A percentile compares a stretch with the other conserved stretches of the same genome.
Conservation (phyloP, 2,797 vertebrate genomes). For the Thripadectes ignobilis region DNA sequence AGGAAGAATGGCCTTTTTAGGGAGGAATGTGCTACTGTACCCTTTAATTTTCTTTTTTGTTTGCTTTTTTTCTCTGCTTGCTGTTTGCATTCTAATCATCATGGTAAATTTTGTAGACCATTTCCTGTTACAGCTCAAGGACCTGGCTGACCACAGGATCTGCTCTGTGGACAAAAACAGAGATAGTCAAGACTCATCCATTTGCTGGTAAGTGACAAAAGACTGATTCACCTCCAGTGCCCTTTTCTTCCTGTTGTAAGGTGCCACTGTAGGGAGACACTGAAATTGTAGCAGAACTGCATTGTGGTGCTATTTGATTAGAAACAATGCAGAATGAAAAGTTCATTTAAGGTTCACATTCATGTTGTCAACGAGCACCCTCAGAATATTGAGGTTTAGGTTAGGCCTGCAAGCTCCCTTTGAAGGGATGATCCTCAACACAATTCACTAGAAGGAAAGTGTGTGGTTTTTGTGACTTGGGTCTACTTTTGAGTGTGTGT, state of each 20-base stretch:
- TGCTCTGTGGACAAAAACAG: not conserved
- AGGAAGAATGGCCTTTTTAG: not conserved
- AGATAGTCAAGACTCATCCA: not conserved
- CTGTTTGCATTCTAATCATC: not conserved
- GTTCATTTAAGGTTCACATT: not conserved
- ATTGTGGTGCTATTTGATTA: not conserved
- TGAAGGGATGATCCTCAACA: not conserved
- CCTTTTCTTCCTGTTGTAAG: not conserved
- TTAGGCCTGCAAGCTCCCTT: not conserved
- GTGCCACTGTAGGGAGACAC: not conserved
- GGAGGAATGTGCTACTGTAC: not conserved
- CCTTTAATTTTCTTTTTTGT: not conserved
- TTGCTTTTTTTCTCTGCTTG: not conserved
- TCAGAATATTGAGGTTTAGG: not conserved
- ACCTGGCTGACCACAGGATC: not conserved
- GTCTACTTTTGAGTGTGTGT: not conserved
- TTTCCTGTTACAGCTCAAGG: not conserved
- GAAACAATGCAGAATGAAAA: not conserved
- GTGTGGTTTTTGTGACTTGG: not conserved
- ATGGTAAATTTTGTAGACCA: not conserved
- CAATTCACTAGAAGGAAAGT: not conserved
- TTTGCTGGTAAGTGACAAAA: not conserved
- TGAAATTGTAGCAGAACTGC: not conserved
- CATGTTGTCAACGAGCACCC: not conserved
- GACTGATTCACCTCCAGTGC: not conserved